These are phyloP conservation scores for Sebastes schlegelii DNA, from an alignment of 2,113 vertebrate species.

Conservation along the genomic window DNA sequence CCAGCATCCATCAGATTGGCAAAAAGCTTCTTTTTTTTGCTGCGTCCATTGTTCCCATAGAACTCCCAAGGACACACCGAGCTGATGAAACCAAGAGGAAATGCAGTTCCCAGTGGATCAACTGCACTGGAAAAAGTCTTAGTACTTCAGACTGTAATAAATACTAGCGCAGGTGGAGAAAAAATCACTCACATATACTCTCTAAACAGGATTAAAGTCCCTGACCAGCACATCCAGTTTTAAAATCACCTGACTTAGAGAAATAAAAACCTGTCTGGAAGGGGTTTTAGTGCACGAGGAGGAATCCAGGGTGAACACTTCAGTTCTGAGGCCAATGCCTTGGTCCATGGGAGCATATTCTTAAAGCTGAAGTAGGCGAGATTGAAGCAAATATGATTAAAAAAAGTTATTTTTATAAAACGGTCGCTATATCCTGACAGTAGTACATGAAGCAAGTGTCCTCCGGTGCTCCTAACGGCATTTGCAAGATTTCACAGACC, in stretches of 20 bases:
- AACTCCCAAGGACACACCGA: neutral
- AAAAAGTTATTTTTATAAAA: no score
- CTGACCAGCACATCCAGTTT: neutral
- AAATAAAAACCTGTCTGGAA: neutral
- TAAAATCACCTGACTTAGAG: neutral
- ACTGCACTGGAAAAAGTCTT: neutral
- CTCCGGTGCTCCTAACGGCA: no score
- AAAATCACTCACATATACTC: neutral
- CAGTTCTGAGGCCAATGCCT: neutral
- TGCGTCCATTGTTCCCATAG: neutral
- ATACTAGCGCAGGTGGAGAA: neutral
- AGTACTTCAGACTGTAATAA: neutral
- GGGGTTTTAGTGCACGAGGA: neutral
- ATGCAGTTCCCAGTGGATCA: neutral
- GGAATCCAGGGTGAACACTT: neutral
- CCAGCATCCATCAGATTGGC: neutral
- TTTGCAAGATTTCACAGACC: no score
- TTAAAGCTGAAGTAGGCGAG: no score
- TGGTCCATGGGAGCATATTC: neutral
- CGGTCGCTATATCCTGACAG: no score
- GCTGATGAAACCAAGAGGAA: constrained; percentile 32
- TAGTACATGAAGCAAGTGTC: no score
- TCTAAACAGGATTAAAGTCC: neutral
- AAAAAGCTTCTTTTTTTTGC: neutral
- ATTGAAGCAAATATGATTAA: no score